Base-by-base conservation (phyloP, 2,888 invertebrate genomes). In the Volucella zonaria region DNA sequence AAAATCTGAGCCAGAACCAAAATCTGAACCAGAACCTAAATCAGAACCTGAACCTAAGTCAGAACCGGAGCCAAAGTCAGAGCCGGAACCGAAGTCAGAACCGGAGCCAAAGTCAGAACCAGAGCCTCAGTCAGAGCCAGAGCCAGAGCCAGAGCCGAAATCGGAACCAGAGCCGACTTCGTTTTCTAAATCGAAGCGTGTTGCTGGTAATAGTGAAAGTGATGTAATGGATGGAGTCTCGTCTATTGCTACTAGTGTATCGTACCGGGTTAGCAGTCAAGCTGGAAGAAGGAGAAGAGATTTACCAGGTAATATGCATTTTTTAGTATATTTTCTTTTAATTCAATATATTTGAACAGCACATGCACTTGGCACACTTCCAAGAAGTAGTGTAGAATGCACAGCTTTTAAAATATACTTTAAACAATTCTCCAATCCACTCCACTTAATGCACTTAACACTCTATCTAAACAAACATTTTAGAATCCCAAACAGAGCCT, bases 211-310 rank as follows among this genome's bases (percentile, higher is more conserved):
- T 61, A 73, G 40, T n/a, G 86, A 88, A 3, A 86, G 87, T 1
- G 90, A 93, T 10, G 86, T 87, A 12, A 93, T 93, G 31, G 92
- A 93, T 71, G 95, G 95, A 51, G 95, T 95, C 38, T 94, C 95
- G 0, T 90, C 91, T 0, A 95, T 96, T 11, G 95, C 96, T 88
- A 96, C 96, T 0, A 96, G 96, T 89, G 95, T 96, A 3, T 96
- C 96, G 0, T 96, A 95, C 90, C 94, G 95, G 90, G 95, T 96
- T 83, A 96, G 96, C 88, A 93, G 93, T 15, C 93, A 93, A 83
- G 79, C 90, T 78, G 92, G 92, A 43, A 89, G 91, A 8, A 88
- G 77, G 15, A 88, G 89, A n/a, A 89, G 91, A 38, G 88, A 89
- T 14, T 31, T 59, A n/a, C 62, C 67, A 52, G 85, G 85, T 85